Base-by-base conservation (phyloP, 2,888 invertebrate genomes). In the Andricus quercusramuli region DNA sequence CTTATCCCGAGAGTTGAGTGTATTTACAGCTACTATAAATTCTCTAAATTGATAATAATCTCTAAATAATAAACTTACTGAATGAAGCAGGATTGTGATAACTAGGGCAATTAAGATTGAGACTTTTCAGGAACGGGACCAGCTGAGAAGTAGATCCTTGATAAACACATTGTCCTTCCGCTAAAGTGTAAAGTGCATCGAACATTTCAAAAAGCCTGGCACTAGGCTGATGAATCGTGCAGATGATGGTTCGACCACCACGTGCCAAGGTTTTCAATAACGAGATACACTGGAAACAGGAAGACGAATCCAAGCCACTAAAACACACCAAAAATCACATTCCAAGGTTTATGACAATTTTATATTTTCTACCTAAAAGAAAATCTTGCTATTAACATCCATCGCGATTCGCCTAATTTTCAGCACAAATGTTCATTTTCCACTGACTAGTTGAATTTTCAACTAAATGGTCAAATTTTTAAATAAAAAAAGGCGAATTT, bases 11-110 rank as follows among this genome's bases (percentile, higher is more conserved):
- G 29, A 29, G 29, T 29, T 29, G 29, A 29, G 29, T 29, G 29
- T 29, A 29, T 41, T 9, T 41, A 41, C 41, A 41, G 41, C 41
- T 41, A 2, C 41, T 41, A 41, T 41, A 41, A 41, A 41, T 41
- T 41, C 11, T 41, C 41, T 41, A 41, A 11, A 11, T 41, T 41
- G 11, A 29, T 29, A 29, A 29, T 3, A 41, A 41, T 11, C 41
- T 3, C 41, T 44, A 1, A 17, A 78, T 9, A 37, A 3, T 29
- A 9, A 64, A 91, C 93, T 93, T 89, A 95, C 95, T 97, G 94
- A 97, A 99, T 78, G 98, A 98, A 9, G 99, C 98, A 1, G 99
- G 99, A 93, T 99, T 99, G 94, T 99, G 99, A 93, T 99, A 99
- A 78, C 97, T 96, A 0, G 99, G 99, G 90, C 99, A 99, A 90